Conservation (phyloP, 53 echinoderm and acorn worm species). For the Arbacia lixula region DNA sequence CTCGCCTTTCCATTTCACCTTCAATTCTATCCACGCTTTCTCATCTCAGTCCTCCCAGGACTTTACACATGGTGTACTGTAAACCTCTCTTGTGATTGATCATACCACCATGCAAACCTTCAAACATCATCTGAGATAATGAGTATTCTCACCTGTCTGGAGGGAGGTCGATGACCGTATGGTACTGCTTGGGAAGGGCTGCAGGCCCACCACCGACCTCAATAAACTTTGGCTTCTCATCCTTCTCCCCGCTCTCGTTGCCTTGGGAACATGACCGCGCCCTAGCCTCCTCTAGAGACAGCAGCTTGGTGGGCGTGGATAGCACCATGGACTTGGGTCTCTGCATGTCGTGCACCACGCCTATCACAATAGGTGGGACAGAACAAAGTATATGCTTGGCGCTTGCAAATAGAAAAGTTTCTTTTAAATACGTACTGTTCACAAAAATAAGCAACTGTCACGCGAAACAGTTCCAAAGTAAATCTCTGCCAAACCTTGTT, state of each 20-base stretch:
- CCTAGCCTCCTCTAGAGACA: slow-evolving; percentile 93
- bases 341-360: slow-evolving; percentile 76
- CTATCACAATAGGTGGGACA: slow-evolving; percentile 1
- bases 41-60: too few species aligned
- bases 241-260: slow-evolving; percentile 32
- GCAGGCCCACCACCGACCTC: slow-evolving; percentile 97
- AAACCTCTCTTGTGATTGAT: too few species aligned
- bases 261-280: slow-evolving; percentile 77
- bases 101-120: too few species aligned
- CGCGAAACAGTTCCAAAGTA: background rate
- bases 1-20: too few species aligned
- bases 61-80: too few species aligned
- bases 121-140: too few species aligned
- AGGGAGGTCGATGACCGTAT: slow-evolving; percentile 92
- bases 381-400: background rate
- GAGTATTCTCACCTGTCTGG: slow-evolving; percentile 65
- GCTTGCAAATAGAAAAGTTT: background rate
- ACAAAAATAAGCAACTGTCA: background rate
- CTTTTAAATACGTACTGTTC: background rate
- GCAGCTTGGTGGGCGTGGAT: slow-evolving; percentile 88
- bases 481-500: too few species aligned
- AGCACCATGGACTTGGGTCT: slow-evolving; percentile 91
- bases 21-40: too few species aligned
- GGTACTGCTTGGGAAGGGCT: slow-evolving; percentile 93
- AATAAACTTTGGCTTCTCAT: slow-evolving; percentile 91